Evolutionary conservation across 2,797 vertebrate genomes (phyloP), one percentile per base, ranked within the genome.

Genomic region (Astyanax mexicanus): DNA sequence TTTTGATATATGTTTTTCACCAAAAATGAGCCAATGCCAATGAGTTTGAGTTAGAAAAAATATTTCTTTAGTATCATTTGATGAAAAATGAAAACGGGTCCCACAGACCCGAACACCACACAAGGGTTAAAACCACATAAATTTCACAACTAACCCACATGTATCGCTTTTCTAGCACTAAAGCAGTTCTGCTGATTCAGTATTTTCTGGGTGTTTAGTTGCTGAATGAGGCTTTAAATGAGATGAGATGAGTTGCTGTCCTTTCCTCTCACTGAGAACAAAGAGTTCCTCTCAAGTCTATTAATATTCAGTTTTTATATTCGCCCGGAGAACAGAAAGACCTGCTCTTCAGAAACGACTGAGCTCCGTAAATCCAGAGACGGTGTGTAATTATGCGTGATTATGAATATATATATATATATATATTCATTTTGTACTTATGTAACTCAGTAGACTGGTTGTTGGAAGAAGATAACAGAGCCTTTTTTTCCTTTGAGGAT

Each of bases 341-440:
- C 64, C 42, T 47, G 15, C 23, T 27, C n/a, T 32, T 42, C 15
- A 15, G 25, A 37, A 68, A 68, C 37, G 29, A 38, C 58, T 21
- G 29, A n/a, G 10, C n/a, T 19, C 8, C 38, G 35, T 38, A 21
- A 61, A 38, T 38, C 6, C 10, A 12, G n/a, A 54, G 12, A 19
- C 3, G 25, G 32, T 38, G 49, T 69, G 21, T 54, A 69, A 54
- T 55, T 55, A 69, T 38, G 66, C 54, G n/a, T n/a, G n/a, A n/a
- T n/a, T n/a, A n/a, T n/a, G n/a, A n/a, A n/a, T n/a, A 7, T 38
- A n/a, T 47, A 49, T 54, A 69, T 52, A 49, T 69, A 8, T 40
- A 19, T 49, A 51, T 51, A 51, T 19, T 51, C 10, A 51, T 54
- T 69, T 69, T 23, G 19, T 54, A 32, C 54, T 54, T 69, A 55